A percentile compares a stretch with the other conserved stretches of the same genome.
Evolutionary conservation across 2,113 vertebrate genomes (phyloP).

Genomic region (Neolamprologus sp.): DNA sequence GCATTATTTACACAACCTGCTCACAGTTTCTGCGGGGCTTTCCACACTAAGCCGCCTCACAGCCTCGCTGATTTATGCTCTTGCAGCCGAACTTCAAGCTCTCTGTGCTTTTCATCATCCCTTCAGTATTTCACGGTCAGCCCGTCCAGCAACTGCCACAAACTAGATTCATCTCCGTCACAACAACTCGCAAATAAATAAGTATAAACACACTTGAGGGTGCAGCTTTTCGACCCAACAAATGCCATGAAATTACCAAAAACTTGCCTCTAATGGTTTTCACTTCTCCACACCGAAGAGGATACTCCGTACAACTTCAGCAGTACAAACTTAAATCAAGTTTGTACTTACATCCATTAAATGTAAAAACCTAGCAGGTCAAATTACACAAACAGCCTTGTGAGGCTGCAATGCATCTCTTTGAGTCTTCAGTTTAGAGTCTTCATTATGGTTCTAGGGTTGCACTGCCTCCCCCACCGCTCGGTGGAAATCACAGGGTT

Average conservation of each 20-base stretch:
- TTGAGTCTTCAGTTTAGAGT: not conserved
- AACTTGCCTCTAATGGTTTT: not conserved
- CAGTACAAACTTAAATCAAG: not conserved
- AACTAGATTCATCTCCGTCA: not conserved
- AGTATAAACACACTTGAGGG: not conserved
- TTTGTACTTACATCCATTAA: not conserved
- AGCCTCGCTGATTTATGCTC: not conserved
- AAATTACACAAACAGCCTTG: not conserved
- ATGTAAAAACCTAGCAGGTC: not conserved
- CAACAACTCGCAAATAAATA: not conserved
- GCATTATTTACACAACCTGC: conserved; percentile 19
- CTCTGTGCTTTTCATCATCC: not conserved
- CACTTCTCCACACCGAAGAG: not conserved
- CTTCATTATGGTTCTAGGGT: not conserved
- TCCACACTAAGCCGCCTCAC: not conserved
- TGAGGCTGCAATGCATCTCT: not conserved
- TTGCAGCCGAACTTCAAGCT: not conserved
- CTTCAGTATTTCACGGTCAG: not conserved
- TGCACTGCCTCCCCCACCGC: not conserved
- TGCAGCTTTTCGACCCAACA: not conserved
- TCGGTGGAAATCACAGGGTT: not conserved
- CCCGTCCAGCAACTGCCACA: not conserved
- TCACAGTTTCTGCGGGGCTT: not conserved
- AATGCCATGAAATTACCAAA: not conserved
- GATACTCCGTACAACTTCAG: not conserved